Evolutionary conservation across 30 jellyfish, hydroid and myxozoan species (phyloP), one percentile per base, ranked within the genome.

Genomic region (Turritopsis dohrnii): DNA sequence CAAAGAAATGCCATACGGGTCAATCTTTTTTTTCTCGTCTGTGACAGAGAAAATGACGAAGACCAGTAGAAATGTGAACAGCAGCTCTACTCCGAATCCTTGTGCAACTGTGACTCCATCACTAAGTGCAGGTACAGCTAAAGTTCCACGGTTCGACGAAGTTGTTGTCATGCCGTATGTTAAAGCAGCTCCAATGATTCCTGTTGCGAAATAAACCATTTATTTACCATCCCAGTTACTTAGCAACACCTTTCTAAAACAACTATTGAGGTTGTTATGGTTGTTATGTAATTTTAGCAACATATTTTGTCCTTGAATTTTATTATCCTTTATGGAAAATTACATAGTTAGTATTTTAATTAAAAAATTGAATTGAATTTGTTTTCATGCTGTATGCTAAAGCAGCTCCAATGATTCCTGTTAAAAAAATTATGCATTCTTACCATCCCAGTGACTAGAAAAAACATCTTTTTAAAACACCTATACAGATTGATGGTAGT

Each of bases 71-170:
- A 91, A 91, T 31, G 97, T 91, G 86, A 91, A 91, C 84, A 87
- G 75, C 76, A 91, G 71, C 65, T 91, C 97, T 91, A 91, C 28
- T 5, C 97, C 97, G 72, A 91, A 91, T 18, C 91, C 97, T 76
- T 91, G 97, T 0, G 90, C 97, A 1, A 89, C 95, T 53, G 82
- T 85, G 41, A 90, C 30, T 28, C 88, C 93, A 16, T 9, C 71
- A 21, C 79, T 29, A 27, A 87, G 77, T 0, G 85, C 86, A 25
- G 96, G 84, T 79, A 82, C 89, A 60, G 94, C 97, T 8, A 91
- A 84, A 1, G 83, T 28, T 0, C 86, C 96, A 8, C 96, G 86
- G 60, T 41, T 41, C 13, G 21, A 1, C 0, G 26, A 23, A 1
- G 84, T 21, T 28, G 95, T 95, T 29, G 95, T 90, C 81, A 82